Evolutionary conservation across 2,797 vertebrate species (phyloP).

Genomic region (Pipistrellus nathusii): DNA sequence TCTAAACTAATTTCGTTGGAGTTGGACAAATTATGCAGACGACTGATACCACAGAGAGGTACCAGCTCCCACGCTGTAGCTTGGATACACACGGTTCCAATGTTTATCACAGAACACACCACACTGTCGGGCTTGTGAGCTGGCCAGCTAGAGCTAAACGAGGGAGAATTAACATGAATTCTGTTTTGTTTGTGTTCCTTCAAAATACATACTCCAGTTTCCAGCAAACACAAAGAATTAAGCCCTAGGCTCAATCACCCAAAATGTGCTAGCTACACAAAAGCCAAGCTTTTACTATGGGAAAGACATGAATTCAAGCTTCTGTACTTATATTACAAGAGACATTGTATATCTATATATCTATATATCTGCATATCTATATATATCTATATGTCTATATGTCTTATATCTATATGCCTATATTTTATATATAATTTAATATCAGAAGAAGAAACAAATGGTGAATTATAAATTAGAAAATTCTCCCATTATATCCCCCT

Average conservation of each 20-base stretch:
- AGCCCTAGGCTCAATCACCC: background rate
- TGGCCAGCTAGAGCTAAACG: constrained; percentile 40
- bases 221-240: constrained; percentile 2
- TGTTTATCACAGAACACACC: constrained; percentile 71
- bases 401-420: too few relatives aligned
- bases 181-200: background rate
- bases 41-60: constrained; percentile 78
- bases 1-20: constrained; percentile 78
- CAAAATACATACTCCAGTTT: constrained; percentile 13
- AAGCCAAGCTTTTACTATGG: constrained; percentile 8
- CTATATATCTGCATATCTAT: too few relatives aligned
- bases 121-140: background rate
- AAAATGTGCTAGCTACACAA: background rate
- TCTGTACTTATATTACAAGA: constrained; percentile 37
- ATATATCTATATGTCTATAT: too few relatives aligned
- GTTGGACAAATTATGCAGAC: constrained; percentile 76
- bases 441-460: constrained; percentile 47
- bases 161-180: background rate
- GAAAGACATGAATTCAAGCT: background rate
- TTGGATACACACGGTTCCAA: constrained; percentile 77
- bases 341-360: background rate
- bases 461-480: constrained; percentile 26
- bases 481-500: background rate
- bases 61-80: constrained; percentile 69
- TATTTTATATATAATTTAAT: background rate